Conservation (phyloP, 1,140 invertebrate genomes). For the Ylistrum balloti region DNA sequence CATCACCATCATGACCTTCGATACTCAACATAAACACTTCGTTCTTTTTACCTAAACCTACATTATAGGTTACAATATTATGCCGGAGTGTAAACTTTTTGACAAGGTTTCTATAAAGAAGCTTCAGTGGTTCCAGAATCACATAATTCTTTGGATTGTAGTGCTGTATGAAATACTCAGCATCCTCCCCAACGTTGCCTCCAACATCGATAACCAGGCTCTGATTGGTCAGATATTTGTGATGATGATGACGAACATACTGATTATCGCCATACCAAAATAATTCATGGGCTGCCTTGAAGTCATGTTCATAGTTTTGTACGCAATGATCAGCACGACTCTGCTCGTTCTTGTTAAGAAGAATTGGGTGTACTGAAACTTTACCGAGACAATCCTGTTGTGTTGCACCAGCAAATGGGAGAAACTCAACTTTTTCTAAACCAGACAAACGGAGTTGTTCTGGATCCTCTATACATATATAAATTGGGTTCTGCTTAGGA, state of each 20-base stretch:
- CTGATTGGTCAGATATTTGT: conserved; percentile 54
- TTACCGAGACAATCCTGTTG: not conserved
- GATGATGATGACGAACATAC: conserved; percentile 54
- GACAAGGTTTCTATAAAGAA: conserved; percentile 48
- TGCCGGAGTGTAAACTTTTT: conserved; percentile 45
- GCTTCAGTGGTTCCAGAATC: conserved; percentile 57
- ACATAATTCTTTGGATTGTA: conserved; percentile 55
- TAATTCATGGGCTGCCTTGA: conserved; percentile 19
- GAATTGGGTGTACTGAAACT: not conserved
- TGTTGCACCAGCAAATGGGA: not conserved
- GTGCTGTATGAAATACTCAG: conserved; percentile 42
- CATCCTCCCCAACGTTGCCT: conserved; percentile 60
- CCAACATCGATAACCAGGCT: conserved; percentile 57
- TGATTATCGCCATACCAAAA: conserved; percentile 60
- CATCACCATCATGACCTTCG: conserved; percentile 55
- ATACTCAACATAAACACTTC: conserved; percentile 55
- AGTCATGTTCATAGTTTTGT: conserved; percentile 42
- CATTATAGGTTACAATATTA: conserved; percentile 55
- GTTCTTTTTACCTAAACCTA: conserved; percentile 54
- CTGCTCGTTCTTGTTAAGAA: not conserved
- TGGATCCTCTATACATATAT: conserved; percentile 13
- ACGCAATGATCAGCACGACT: conserved; percentile 41
- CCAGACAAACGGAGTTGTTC: not conserved
- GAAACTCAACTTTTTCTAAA: not conserved
- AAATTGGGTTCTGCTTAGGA: not conserved